These are phyloP conservation scores for Fukomys damarensis DNA, from an alignment of 2,113 vertebrate genomes.

Conservation along the genomic window DNA sequence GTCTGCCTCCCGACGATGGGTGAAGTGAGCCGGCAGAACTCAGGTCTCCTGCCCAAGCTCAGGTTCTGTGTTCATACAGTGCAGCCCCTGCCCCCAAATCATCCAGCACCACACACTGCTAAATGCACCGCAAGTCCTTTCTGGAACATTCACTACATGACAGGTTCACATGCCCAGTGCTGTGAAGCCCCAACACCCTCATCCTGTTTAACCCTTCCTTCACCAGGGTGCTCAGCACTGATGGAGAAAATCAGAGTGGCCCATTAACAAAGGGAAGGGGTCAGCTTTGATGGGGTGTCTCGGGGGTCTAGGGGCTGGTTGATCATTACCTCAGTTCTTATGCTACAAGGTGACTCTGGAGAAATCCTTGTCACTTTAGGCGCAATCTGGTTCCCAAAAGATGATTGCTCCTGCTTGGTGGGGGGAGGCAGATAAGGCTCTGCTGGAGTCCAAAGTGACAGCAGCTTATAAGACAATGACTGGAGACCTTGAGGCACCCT, in stretches of 20 bases:
- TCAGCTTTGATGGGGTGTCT: background rate
- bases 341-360: background rate
- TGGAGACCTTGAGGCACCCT: no score
- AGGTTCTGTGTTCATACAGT: no score
- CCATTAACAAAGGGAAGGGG: background rate
- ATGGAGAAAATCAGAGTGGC: background rate
- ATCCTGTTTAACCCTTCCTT: background rate
- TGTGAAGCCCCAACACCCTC: background rate
- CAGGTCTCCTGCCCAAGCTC: fast-evolving
- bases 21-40: fast-evolving
- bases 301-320: background rate
- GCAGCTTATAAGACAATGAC: background rate
- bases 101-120: fast-evolving
- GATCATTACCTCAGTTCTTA: background rate
- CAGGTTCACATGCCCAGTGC: fast-evolving
- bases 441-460: background rate
- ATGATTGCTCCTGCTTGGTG: background rate
- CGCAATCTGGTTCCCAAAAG: background rate
- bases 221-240: background rate
- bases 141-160: fast-evolving
- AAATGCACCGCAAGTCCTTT: no score
- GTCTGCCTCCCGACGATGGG: background rate
- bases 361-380: background rate
- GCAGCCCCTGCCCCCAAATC: background rate
- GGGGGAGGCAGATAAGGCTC: background rate